Evolutionary conservation across 1,140 invertebrate species (phyloP), one percentile per base, ranked within the genome.

Genomic region (Listronotus oregonensis): DNA sequence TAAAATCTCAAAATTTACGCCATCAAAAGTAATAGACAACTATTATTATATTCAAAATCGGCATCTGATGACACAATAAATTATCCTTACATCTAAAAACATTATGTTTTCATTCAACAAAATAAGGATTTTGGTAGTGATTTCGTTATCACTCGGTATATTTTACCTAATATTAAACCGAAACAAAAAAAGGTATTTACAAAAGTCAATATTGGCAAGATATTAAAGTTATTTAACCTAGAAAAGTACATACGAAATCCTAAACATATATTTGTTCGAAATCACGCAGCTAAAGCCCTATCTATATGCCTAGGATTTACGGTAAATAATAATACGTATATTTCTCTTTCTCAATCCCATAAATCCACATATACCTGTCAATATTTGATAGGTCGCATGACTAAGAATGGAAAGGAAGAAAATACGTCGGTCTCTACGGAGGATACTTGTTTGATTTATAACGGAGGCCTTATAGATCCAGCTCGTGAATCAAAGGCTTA

Each of bases 301-400:
- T 31, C n/a, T 15, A 10, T 37, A 55, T 42, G 34, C 37, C 34
- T 21, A 18, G 34, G 31, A 50, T 37, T 17, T 60, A 60, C 3
- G 49, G 46, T 63, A 63, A 54, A 63, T 63, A 54, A 63, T 63
- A 54, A 54, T 42, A 63, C 52, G 51, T 64, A 52, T 56, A 56
- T 64, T 55, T 56, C 61, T 49, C 32, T 65, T 65, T 65, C 34
- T 27, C 54, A 52, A 47, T 51, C 34, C 46, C 64, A 65, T 65
- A 65, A 65, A 65, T 65, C 59, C 58, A 56, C 65, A 61, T 67
- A 62, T 62, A 63, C 34, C 40, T 63, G 65, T 67, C 65, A 67
- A 67, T 67, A 57, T 62, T 67, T 67, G 65, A 67, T 67, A 47
- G 58, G 47, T 67, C 59, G 51, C 65, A 63, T 62, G 64, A 56